Evolutionary conservation across 2,888 invertebrate species (phyloP), one percentile per base, ranked within the genome.

Genomic region (Palloptera scutellata): DNA sequence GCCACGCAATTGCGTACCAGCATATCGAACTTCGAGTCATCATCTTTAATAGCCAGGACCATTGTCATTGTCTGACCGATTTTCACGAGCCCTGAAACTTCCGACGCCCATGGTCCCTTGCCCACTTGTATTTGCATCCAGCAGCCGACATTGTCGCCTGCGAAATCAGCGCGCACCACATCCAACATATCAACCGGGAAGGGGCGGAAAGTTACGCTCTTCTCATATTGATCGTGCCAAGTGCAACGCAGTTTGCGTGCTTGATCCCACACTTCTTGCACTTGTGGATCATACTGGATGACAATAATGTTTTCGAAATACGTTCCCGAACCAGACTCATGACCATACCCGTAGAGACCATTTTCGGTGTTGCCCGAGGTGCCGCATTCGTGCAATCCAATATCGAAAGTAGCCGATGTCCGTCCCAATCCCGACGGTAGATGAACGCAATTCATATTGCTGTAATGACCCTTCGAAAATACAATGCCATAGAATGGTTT

Each of bases 121-220:
- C 95, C 96, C 4, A 95, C 95, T 87, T 97, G 96, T 74, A 97
- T 96, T 82, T 96, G 96, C 96, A 97, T 96, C 96, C 96, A 97
- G 86, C 96, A 96, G 17, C 96, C 96, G 1, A 96, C 95, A 79
- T 97, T 97, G 78, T 97, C 96, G 0, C 96, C 96, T 67, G 96
- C 95, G 75, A 97, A 97, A 78, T 96, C 96, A 3, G 96, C 96
- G 63, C 95, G 87, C n/a, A 96, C 95, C 5, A 96, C 96, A 83
- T 96, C 96, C 64, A 96, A 81, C 95, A 96, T 96, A 81, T 96
- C 96, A 1, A 97, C 96, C 0, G 96, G 95, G 89, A 96, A 96
- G 0, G 96, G 96, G 64, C 96, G 87, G 86, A 96, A 96, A 0
- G 96, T 96, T 0, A 96, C 96, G 6, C 96, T 94, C 81, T 97